Conservation (phyloP, 2,113 vertebrate species). For the Nettapus auritus region DNA sequence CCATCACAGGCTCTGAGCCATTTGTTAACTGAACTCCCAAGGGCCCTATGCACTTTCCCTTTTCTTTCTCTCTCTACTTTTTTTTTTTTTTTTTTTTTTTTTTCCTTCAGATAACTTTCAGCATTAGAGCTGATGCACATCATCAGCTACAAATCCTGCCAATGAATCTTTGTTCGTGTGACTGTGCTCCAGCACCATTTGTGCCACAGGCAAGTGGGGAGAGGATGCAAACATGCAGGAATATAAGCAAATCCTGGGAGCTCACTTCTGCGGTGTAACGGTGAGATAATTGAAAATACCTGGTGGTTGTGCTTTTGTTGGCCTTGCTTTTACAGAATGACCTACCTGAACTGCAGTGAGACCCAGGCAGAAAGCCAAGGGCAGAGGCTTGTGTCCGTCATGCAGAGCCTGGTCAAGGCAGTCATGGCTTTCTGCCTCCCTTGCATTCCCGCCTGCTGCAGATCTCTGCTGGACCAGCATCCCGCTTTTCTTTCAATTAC, state of each 20-base stretch:
- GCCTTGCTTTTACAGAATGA: not conserved
- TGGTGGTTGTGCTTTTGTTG: not conserved
- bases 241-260: not conserved
- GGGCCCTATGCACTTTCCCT: not conserved
- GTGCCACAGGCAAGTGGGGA: not conserved
- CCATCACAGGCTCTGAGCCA: not conserved
- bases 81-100: not conserved
- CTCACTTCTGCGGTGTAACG: not conserved
- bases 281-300: not conserved
- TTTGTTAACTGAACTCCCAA: not conserved
- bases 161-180: accelerated
- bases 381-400: not conserved
- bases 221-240: not conserved
- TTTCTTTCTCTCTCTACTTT: not conserved
- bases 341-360: not conserved
- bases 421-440: not conserved
- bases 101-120: not conserved
- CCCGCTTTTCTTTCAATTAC: not conserved
- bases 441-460: not conserved
- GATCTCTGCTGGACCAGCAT: not conserved
- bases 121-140: not conserved
- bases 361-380: not conserved
- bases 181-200: not conserved
- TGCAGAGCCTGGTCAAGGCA: not conserved
- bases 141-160: not conserved